Base-by-base conservation (phyloP, 2,888 invertebrate genomes). In the Trachelus stipa region DNA sequence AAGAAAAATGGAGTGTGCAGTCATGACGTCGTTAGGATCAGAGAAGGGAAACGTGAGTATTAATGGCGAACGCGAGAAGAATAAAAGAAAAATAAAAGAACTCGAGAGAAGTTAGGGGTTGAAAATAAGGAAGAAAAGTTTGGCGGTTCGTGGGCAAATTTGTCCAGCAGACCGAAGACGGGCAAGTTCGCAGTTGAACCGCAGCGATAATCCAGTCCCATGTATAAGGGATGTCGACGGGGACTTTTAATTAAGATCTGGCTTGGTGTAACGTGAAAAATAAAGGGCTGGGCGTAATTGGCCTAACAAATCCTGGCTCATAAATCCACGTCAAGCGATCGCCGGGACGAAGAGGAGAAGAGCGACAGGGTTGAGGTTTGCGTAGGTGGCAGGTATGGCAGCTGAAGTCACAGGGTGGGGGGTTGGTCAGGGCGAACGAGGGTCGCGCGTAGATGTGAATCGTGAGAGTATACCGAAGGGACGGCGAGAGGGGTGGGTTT, bases 271-370 rank as follows among this genome's bases (percentile, higher is more conserved):
- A 56, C 56, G 56, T 56, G 56, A 56, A 56, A 23, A 56, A 56
- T 56, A 56, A 56, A 56, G 56, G 56, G 56, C 56, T 69, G 76
- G 78, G 81, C 80, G 85, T 87, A 87, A 87, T 87, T 86, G 85
- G 83, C 83, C 83, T 79, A 77, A 82, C 84, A 82, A 84, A 87
- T 87, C 84, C 84, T 79, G 76, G 74, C 81, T 81, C 82, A 84
- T 86, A 85, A 88, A 88, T 87, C 83, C 83, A 83, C 81, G 84
- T 83, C 81, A 37, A 79, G 82, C 56, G 77, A 80, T 81, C 81
- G 78, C 76, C 68, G 78, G 77, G 76, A n/a, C 76, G 77, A 73
- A 56, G 73, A 68, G 31, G 69, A 4, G 56, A 23, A n/a, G 2
- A 23, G 23, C 9, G 56, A 56, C 56, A 56, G 23, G 56, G 23